A percentile compares a stretch with the other conserved stretches of the same genome.
Evolutionary conservation across 2,797 vertebrate genomes (phyloP).

Genomic region (Carcharodon carcharias): DNA sequence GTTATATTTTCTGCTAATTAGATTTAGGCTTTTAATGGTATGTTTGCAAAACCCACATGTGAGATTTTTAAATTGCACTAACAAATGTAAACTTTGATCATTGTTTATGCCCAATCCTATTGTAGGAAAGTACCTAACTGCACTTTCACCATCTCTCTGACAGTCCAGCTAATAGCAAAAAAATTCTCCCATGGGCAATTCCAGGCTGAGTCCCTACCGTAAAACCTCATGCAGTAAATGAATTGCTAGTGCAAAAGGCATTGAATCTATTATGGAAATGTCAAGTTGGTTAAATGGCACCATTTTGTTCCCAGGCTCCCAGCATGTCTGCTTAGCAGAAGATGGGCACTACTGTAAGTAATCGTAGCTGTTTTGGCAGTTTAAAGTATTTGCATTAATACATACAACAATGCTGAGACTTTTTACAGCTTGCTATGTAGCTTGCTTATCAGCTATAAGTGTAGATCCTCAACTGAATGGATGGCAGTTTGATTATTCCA

Average conservation of each 20-base stretch:
- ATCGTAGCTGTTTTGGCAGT: not conserved
- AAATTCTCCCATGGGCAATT: not conserved
- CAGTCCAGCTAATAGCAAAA: not conserved
- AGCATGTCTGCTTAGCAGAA: not conserved
- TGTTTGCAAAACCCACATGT: not conserved
- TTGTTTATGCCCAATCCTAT: not conserved
- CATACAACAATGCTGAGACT: not conserved
- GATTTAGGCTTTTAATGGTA: not conserved
- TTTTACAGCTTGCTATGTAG: not conserved
- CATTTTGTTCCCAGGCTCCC: not conserved
- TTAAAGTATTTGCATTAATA: constrained; percentile 1
- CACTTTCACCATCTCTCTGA: not conserved
- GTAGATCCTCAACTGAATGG: not conserved
- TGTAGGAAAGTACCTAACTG: too few species aligned
- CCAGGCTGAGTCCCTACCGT: not conserved
- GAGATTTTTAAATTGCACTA: not conserved
- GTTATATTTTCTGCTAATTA: not conserved
- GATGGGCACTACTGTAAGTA: not conserved
- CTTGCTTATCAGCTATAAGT: not conserved
- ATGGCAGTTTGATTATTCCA: not conserved
- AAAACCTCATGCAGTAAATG: not conserved
- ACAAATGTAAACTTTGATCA: not conserved
- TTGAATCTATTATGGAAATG: not conserved
- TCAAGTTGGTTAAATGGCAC: not conserved
- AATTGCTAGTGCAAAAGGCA: not conserved